phyloP scores from a whole-genome alignment of 2,113 vertebrate species.

The Asarcornis scutulata region DNA sequence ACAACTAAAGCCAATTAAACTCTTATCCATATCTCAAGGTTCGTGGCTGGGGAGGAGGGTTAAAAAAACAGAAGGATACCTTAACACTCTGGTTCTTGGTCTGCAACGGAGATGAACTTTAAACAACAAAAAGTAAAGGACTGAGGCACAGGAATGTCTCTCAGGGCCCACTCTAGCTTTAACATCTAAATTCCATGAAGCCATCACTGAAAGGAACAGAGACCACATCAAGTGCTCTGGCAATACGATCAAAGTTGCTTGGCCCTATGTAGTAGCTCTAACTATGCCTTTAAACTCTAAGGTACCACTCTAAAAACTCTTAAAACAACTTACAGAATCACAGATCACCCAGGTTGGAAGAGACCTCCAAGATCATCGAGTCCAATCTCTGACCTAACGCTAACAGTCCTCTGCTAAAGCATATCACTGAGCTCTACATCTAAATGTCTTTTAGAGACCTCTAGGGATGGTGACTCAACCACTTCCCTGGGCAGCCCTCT shows the following conservation, averaged over 20 bases:
- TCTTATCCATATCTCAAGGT: neutral
- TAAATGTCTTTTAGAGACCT: too few relatives aligned
- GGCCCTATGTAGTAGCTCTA: neutral
- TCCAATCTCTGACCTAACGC: too few relatives aligned
- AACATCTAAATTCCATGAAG: neutral
- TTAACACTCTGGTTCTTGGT: neutral
- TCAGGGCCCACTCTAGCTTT: neutral
- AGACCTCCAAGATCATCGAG: too few relatives aligned
- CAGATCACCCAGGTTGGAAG: too few relatives aligned
- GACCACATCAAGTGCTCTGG: neutral
- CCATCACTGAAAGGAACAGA: neutral
- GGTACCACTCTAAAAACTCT: neutral
- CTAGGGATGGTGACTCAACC: too few relatives aligned
- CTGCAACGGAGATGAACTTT: neutral
- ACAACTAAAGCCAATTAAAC: slow-evolving; percentile 7
- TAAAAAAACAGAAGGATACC: neutral
- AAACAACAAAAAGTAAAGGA: too few relatives aligned
- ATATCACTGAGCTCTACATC: too few relatives aligned
- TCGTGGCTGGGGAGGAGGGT: neutral
- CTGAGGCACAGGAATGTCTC: neutral
- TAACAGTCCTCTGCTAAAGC: too few relatives aligned
- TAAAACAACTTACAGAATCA: neutral
- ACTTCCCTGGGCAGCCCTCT: too few relatives aligned
- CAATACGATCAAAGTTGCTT: neutral
- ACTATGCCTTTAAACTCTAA: neutral